phyloP scores from a whole-genome alignment of 2,888 invertebrate species.

The Monoplex corrugatus region DNA sequence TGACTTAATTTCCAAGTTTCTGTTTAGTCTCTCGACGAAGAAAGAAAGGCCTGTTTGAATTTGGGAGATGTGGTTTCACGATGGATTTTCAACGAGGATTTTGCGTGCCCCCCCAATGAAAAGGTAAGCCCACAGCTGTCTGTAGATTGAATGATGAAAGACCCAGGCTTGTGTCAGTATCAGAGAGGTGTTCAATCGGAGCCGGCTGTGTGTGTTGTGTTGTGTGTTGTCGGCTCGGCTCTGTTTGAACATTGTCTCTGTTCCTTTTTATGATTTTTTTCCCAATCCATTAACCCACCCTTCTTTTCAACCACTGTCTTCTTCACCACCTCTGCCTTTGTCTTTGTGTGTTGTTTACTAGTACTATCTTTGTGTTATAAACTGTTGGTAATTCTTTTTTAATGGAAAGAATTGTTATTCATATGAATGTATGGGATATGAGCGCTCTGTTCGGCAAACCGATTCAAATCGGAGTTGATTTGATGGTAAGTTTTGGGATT shows the following conservation, averaged over 20 bases:
- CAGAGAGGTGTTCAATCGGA: conserved; percentile 53
- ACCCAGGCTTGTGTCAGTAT: conserved; percentile 45
- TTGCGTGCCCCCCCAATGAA: conserved; percentile 32
- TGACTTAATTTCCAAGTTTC: conserved; percentile 45
- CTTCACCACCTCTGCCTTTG: neutral
- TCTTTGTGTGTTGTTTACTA: neutral
- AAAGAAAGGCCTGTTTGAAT: conserved; percentile 49
- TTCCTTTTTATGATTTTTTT: neutral
- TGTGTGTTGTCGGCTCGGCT: conserved; percentile 46
- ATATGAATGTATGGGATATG: too few species aligned
- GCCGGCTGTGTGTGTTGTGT: conserved; percentile 50
- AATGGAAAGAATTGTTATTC: too few species aligned
- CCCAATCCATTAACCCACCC: too few species aligned
- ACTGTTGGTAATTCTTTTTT: too few species aligned
- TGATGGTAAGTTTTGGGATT: too few species aligned
- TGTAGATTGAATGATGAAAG: conserved; percentile 30
- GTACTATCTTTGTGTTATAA: too few species aligned
- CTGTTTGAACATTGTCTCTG: conserved; percentile 47
- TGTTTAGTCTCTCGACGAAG: conserved; percentile 43
- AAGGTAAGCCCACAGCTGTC: conserved; percentile 49
- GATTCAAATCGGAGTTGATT: too few species aligned
- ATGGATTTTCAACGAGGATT: conserved; percentile 45
- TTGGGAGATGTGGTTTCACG: conserved; percentile 47
- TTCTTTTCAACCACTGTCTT: neutral
- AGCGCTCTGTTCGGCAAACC: too few species aligned